Percentiles rank a stretch among this genome's conserved stretches.
Conservation (phyloP, 2,888 invertebrate species). For the Teleogryllus oceanicus region DNA sequence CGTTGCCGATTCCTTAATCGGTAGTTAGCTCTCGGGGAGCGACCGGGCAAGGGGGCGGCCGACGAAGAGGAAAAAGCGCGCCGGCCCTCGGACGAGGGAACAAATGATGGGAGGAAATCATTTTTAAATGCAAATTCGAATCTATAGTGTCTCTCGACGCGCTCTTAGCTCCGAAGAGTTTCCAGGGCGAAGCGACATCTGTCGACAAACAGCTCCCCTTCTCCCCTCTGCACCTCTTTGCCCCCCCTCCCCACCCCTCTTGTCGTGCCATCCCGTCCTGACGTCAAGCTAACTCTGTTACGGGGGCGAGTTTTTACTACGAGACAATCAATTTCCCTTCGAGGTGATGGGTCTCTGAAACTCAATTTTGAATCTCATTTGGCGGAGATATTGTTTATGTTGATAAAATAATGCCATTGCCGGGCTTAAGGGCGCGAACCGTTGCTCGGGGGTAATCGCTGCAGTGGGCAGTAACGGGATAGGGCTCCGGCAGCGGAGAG, state of each 20-base stretch:
- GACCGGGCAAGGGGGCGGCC: too few relatives aligned
- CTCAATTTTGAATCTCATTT: slow-evolving; percentile 38
- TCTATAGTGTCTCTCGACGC: not conserved
- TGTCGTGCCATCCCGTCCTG: not conserved
- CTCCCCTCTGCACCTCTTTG: not conserved
- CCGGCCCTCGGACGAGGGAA: not conserved
- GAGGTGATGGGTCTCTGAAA: slow-evolving; percentile 35
- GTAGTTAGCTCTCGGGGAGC: not conserved
- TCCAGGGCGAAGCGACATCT: not conserved
- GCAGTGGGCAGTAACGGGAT: not conserved
- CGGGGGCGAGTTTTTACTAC: slow-evolving; percentile 9
- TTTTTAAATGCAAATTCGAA: slow-evolving; percentile 25
- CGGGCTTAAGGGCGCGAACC: slow-evolving; percentile 21
- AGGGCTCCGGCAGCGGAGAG: not conserved
- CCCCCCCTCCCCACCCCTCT: not conserved
- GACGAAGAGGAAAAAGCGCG: not conserved
- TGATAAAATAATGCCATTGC: slow-evolving; percentile 36
- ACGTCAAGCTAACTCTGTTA: not conserved
- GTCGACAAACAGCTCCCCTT: not conserved
- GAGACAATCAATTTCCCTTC: slow-evolving; percentile 37
- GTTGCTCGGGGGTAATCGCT: not conserved
- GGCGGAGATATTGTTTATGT: slow-evolving; percentile 37
- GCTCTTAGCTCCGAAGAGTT: not conserved
- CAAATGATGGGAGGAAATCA: slow-evolving; percentile 26
- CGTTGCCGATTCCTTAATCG: slow-evolving; percentile 1